Evolutionary conservation across 2,113 vertebrate species (phyloP), one percentile per base, ranked within the genome.

Genomic region (Mustela nigripes): DNA sequence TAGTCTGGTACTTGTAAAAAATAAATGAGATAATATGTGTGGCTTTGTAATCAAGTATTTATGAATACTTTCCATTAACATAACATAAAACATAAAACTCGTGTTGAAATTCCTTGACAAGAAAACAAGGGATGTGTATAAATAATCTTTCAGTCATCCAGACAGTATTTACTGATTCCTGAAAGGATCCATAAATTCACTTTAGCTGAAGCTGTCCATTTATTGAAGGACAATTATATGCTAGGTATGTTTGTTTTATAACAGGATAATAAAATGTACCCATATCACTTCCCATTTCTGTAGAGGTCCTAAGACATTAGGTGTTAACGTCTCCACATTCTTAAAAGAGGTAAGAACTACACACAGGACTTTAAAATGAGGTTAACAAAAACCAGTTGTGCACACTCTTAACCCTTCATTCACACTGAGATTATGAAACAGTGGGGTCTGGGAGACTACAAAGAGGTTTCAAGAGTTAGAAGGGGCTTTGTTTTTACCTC

Each of bases 1-100:
- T 28, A 71, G 10, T 89, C n/a, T 10, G 3, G 18, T 8, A 42
- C 28, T 65, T 82, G 33, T 58, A 33, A 85, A 65, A 89, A 85
- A 58, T 50, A 90, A 89, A 36, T 50, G 26, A 91, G 45, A 74
- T 53, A 84, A 45, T 33, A 39, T 2, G 33, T 21, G 7, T 81
- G 53, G 24, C 88, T 96, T 91, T 45, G 14, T 85, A 63, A 76
- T 48, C 62, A 97, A 92, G 33, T 12, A 62, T 58, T 65, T 56
- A 39, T 42, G 9, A 42, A 65, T 74, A 67, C 7, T 88, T 74
- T 84, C 45, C 36, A 87, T 18, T 21, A 80, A 58, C 28, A 69
- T 28, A 80, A n/a, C 16, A 58, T 69, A 36, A 58, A 87, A 67
- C n/a, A 58, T 56, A 76, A 93, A 83, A 36, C 10, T n/a, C 1